phyloP scores from a whole-genome alignment of 2,113 vertebrate genomes.

The Labeo catla region DNA sequence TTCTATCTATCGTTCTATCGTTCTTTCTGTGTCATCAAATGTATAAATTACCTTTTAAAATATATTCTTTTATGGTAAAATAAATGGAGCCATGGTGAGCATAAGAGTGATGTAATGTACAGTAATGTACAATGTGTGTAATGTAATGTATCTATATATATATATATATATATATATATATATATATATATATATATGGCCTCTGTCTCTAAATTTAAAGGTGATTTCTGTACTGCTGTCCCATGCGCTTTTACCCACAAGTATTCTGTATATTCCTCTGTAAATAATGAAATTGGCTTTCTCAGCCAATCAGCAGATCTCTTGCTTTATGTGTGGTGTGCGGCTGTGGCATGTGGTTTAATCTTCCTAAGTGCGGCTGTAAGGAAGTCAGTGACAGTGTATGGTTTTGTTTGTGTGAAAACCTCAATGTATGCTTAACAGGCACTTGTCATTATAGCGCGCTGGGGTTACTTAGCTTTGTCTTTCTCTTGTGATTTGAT shows the following conservation, averaged over 20 bases:
- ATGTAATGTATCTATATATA: no score
- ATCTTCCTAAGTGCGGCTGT: conserved; percentile 19
- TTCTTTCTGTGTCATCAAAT: no score
- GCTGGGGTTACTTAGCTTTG: conserved; percentile 6
- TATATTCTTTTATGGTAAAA: no score
- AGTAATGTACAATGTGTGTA: no score
- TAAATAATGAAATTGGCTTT: conserved; percentile 14
- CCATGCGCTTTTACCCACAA: background rate
- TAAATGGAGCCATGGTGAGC: no score
- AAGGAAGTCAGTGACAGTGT: background rate
- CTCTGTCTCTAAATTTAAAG: background rate
- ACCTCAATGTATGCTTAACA: conserved; percentile 38
- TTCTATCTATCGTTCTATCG: no score
- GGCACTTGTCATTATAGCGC: conserved; percentile 31
- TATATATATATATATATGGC: background rate
- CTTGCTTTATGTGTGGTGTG: conserved; percentile 6
- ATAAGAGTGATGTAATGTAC: no score
- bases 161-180: no score
- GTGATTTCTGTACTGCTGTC: background rate
- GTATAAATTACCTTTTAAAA: no score
- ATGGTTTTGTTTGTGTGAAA: conserved; percentile 45
- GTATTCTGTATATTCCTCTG: background rate
- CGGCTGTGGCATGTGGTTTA: conserved; percentile 20
- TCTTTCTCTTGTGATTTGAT: background rate
- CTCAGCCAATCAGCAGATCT: conserved; percentile 6